Evolutionary conservation across 2,113 vertebrate species (phyloP).

Genomic region (Epinephelus lanceolatus): DNA sequence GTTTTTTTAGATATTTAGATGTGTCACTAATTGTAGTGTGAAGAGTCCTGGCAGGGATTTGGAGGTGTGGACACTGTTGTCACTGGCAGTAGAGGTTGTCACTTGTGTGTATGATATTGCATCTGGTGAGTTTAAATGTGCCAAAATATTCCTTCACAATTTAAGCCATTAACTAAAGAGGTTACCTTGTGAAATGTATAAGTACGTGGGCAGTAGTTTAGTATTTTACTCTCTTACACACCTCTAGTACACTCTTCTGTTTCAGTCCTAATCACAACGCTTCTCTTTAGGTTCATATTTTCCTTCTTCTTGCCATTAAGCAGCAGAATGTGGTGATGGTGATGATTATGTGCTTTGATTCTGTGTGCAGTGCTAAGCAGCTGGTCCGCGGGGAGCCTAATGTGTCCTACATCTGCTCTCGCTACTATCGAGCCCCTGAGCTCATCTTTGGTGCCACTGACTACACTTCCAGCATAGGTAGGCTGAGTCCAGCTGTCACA

Average conservation of each 20-base stretch:
- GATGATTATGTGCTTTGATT: constrained; percentile 30
- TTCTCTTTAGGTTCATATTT: background rate
- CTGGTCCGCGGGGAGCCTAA: constrained; percentile 99
- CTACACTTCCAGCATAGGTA: constrained; percentile 99
- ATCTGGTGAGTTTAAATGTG: background rate
- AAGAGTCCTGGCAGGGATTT: too few relatives aligned
- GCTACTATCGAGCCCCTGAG: constrained; percentile 99
- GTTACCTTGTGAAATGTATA: background rate
- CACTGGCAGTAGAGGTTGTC: too few relatives aligned
- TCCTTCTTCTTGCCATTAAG: background rate
- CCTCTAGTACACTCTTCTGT: background rate
- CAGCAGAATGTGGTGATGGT: background rate
- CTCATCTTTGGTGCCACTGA: constrained; percentile 99
- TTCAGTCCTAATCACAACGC: background rate
- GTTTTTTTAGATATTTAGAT: too few relatives aligned
- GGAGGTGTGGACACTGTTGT: too few relatives aligned
- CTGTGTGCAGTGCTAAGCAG: constrained; percentile 93
- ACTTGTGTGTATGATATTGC: too few relatives aligned
- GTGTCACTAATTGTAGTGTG: too few relatives aligned
- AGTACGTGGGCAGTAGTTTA: background rate
- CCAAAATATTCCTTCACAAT: background rate
- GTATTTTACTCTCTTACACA: background rate
- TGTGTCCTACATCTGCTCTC: constrained; percentile 99
- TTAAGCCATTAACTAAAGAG: background rate
- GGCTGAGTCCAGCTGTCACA: constrained; percentile 11